Conservation (phyloP, 2,888 invertebrate species). For the Standfussiana lucernea region DNA sequence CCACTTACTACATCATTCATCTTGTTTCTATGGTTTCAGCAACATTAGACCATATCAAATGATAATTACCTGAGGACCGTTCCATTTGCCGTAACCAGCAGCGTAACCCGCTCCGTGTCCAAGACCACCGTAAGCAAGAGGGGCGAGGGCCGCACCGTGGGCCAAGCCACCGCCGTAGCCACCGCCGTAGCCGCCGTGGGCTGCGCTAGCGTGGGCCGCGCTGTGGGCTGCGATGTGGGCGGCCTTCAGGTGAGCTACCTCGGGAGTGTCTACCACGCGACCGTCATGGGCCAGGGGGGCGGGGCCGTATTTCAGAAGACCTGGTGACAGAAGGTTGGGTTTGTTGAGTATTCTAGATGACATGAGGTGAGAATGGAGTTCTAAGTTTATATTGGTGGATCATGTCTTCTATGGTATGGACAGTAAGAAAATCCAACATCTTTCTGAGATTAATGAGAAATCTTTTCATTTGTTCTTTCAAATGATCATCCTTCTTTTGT, state of each 20-base stretch:
- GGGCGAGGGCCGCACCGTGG: conserved; percentile 73
- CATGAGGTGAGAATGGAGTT: background rate
- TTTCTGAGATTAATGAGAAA: background rate
- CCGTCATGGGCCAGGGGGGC: conserved; percentile 89
- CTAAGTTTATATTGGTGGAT: background rate
- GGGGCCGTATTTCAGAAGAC: conserved; percentile 88
- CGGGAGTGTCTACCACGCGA: conserved; percentile 89
- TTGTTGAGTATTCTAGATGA: background rate
- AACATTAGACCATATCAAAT: background rate
- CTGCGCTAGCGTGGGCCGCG: conserved; percentile 80
- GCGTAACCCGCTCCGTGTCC: conserved; percentile 77
- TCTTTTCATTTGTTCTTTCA: background rate
- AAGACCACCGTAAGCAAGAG: conserved; percentile 72
- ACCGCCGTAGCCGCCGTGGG: conserved; percentile 73
- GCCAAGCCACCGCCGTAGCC: conserved; percentile 72
- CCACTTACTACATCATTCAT: background rate
- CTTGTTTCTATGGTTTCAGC: background rate
- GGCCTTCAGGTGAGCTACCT: conserved; percentile 91
- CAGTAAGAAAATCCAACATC: background rate
- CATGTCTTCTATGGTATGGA: background rate
- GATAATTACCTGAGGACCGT: conserved; percentile 80
- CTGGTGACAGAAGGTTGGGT: conserved; percentile 65
- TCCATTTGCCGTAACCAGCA: conserved; percentile 88
- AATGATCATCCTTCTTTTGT: background rate
- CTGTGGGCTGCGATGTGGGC: conserved; percentile 89